A percentile compares a stretch with the other conserved stretches of the same genome.
Conservation (phyloP, 2,888 invertebrate genomes). For the Rhyacophila evoluta region DNA sequence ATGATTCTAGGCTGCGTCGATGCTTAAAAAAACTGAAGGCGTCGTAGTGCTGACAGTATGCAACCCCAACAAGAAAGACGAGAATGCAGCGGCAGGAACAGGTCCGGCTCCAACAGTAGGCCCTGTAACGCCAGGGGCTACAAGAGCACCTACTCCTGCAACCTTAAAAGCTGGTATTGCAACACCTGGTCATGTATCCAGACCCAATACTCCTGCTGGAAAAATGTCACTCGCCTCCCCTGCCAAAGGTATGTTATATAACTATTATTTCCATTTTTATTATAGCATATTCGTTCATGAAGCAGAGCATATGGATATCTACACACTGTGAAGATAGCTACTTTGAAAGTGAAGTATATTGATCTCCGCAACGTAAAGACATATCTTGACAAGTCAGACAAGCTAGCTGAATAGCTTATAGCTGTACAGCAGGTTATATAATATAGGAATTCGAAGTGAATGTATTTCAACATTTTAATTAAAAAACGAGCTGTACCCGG, state of each 20-base stretch:
- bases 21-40: constrained; percentile 89
- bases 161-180: constrained; percentile 43
- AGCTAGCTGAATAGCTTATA: too few species aligned
- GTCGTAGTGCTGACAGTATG: constrained; percentile 86
- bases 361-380: too few species aligned
- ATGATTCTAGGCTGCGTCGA: constrained; percentile 82
- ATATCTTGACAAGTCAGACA: too few species aligned
- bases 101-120: constrained; percentile 62
- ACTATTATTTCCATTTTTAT: too few species aligned
- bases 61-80: constrained; percentile 83
- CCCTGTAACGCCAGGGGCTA: constrained; percentile 36
- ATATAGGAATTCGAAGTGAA: too few species aligned
- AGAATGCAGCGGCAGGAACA: constrained; percentile 61
- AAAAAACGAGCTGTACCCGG: too few species aligned
- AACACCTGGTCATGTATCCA: constrained; percentile 46
- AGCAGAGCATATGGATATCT: too few species aligned
- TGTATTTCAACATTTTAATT: too few species aligned
- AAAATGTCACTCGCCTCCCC: constrained; percentile 62
- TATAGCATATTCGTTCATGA: too few species aligned
- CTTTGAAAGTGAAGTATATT: too few species aligned
- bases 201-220: constrained; percentile 55
- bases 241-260: constrained; percentile 66
- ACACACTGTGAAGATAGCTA: too few species aligned
- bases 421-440: too few species aligned
- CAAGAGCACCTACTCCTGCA: constrained; percentile 56